Evolutionary conservation across 2,888 invertebrate genomes (phyloP), one percentile per base, ranked within the genome.

Genomic region (Pocota personata): DNA sequence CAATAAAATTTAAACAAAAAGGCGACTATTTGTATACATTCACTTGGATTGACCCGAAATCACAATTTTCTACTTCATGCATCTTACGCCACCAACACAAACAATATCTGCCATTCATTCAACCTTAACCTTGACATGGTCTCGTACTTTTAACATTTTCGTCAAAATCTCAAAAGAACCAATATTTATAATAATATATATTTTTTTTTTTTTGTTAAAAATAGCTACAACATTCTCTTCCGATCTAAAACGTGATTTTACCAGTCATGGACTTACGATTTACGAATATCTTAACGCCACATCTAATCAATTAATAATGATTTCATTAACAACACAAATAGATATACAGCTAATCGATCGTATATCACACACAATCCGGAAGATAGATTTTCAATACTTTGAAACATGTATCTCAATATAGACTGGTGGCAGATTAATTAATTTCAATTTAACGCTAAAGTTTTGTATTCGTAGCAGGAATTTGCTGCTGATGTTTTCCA

Each of bases 291-390:
- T n/a, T 21, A 50, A 21, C n/a, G 10, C 35, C 50, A 37, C 16
- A 24, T 40, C 24, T 24, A 37, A 37, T 67, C 16, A 16, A 37
- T 67, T 67, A 10, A 55, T 52, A 55, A 14, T 40, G 19, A 21
- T 27, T 24, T 37, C 52, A 67, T 40, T 40, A 52, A 14, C 21
- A 66, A 16, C 30, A 19, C n/a, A 24, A 24, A 50, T 32, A 19
- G 4, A 32, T 8, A 10, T 1, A 50, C n/a, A 43, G 5, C 2
- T 3, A 16, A 14, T 14, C 14, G 50, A 21, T 50, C 3, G 37
- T 37, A n/a, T 37, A n/a, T 12, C 12, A n/a, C 32, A 66, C 21
- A 66, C 10, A 60, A 66, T 24, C 66, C 66, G 66, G 66, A 66
- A 66, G 66, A 66, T 66, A 24, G 12, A 67, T 35, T 10, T 48